Percentiles rank a stretch among this genome's conserved stretches.
Evolutionary conservation across 1,140 invertebrate genomes (phyloP).

Genomic region (Nymphalis io): DNA sequence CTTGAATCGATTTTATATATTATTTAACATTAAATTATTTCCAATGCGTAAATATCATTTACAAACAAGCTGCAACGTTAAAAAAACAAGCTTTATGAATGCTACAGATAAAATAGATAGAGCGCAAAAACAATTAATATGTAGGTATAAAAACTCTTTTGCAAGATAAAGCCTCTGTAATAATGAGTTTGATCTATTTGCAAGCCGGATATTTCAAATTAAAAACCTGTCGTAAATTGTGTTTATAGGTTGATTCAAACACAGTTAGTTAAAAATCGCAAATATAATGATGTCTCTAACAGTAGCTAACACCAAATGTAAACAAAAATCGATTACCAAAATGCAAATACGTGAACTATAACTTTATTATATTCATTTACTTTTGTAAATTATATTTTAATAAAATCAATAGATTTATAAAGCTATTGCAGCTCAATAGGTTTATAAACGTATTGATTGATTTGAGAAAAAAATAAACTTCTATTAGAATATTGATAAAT

Average conservation of each 20-base stretch:
- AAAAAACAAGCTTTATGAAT: neutral
- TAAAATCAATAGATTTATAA: too few relatives aligned
- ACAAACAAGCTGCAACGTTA: neutral
- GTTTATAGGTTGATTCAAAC: constrained; percentile 4
- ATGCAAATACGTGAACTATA: too few relatives aligned
- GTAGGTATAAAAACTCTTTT: neutral
- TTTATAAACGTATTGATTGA: too few relatives aligned
- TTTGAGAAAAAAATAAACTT: neutral
- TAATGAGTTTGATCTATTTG: constrained; percentile 26
- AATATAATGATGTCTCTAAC: neutral
- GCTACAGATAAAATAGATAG: neutral
- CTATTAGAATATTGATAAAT: neutral
- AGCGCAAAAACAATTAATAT: constrained; percentile 16
- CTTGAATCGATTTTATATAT: too few relatives aligned
- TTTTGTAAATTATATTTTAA: too few relatives aligned
- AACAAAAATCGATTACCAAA: too few relatives aligned
- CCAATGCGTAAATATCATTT: neutral
- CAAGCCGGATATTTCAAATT: constrained; percentile 18
- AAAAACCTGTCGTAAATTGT: constrained; percentile 23
- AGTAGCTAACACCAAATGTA: too few relatives aligned
- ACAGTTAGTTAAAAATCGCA: neutral
- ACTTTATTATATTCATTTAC: too few relatives aligned
- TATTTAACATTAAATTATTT: too few relatives aligned
- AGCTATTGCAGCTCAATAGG: too few relatives aligned
- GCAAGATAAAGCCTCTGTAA: constrained; percentile 15